Evolutionary conservation across 2,113 vertebrate species (phyloP), one percentile per base, ranked within the genome.

Genomic region (Salvator merianae): DNA sequence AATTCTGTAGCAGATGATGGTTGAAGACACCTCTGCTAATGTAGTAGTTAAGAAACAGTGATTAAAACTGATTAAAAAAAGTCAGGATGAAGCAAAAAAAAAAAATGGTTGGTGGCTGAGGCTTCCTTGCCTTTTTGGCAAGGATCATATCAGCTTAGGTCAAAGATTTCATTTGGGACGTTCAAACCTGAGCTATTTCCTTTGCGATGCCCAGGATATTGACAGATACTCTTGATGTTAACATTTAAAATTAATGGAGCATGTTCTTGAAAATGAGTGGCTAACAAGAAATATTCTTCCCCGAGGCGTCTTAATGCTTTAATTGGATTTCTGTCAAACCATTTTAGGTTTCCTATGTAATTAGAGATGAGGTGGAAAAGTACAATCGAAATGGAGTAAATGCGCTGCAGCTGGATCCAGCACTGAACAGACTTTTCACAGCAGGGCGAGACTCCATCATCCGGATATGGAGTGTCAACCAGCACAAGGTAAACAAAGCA

Each of bases 401-500:
- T 20, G 99, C 98, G 1, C 97, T 99, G 85, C 99, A 99, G 93
- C 96, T 99, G 62, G 98, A 99, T 91, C 98, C 98, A 32, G 96
- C 98, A 0, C 84, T 99, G 5, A 99, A 99, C 80, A 96, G 99
- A 74, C 98, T 99, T 82, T 99, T 99, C 94, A 99, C 99, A 0
- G 98, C 99, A 1, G 98, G 99, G 0, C 95, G 98, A 28, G 99
- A 99, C 94, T 99, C 99, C 1, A 99, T 99, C 92, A 98, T 99
- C 91, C 96, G 99, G 88, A 99, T 99, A 98, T 99, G 99, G 99
- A 99, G 98, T 30, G 97, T 99, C 93, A 99, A 97, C 93, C 98
- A 99, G 94, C 98, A 99, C 96, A 99, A 99, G 96, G 99, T 99
- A 94, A 93, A 55, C 34, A 36, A 3, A 5, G 30, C 71, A 9